Base-by-base conservation (phyloP, 2,113 vertebrate species). In the Setophaga petechia region DNA sequence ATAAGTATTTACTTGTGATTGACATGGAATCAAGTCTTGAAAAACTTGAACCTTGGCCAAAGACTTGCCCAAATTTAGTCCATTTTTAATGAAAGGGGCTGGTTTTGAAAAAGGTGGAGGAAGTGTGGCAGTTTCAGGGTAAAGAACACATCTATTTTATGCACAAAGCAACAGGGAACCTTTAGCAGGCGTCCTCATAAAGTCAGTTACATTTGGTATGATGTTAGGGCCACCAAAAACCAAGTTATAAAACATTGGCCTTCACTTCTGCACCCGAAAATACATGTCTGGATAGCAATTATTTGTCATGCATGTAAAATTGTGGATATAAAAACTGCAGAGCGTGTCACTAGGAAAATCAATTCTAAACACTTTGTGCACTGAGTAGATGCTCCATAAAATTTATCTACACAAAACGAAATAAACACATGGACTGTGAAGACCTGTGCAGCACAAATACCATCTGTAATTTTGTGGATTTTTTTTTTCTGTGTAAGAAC, bases 191-290 rank as follows among this genome's bases (percentile, higher is more conserved):
- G 31, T 90, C 41, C 44, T 93, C 22, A 49, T 85, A 79, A 94
- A 89, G 44, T 89, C 27, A 61, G 15, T 79, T 89, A 31, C 1
- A 10, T 85, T 90, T 93, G 23, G 7, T 57, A 10, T 76, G 46
- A 44, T 19, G 25, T 83, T 93, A 91, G 11, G 35, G 16, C 52
- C 82, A 83, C 67, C 62, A 69, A 80, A 79, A 87, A 6, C 0
- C 18, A 17, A 17, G 2, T 61, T 87, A 30, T 62, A 59, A 68
- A 93, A 71, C 27, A 20, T 7, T 76, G 22, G 58, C 43, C 54
- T 92, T 94, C n/a, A 74, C 55, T 88, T 93, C 46, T 92, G 51
- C 58, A 35, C 20, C 62, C 76, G 85, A 90, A 95, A 90, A 90
- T 87, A 18, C 41, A 28, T 55, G 46, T 90, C 67, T 69, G 58